These are phyloP conservation scores for Danionella cerebrum DNA, from an alignment of 2,113 vertebrate genomes.

Conservation along the genomic window DNA sequence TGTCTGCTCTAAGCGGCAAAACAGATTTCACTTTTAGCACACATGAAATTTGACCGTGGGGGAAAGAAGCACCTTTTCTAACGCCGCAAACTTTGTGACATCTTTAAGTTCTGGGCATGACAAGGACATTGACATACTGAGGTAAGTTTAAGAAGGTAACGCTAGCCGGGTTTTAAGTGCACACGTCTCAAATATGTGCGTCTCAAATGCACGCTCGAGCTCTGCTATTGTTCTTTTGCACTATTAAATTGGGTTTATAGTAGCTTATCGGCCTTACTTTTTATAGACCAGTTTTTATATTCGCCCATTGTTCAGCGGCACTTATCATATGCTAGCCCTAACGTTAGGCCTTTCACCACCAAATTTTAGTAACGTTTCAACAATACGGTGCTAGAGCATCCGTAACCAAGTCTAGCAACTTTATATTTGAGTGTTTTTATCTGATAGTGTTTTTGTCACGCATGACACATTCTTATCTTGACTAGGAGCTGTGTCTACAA, in stretches of 20 bases:
- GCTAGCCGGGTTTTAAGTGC: neutral
- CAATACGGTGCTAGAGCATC: too few species aligned
- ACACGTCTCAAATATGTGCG: neutral
- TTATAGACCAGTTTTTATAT: neutral
- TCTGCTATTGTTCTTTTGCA: neutral
- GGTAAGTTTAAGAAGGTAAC: neutral
- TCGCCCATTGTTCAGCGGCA: neutral
- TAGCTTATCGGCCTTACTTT: neutral
- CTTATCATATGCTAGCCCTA: neutral
- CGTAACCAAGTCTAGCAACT: too few species aligned
- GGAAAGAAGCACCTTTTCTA: neutral
- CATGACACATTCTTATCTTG: too few species aligned
- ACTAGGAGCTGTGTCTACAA: too few species aligned
- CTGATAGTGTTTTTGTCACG: too few species aligned
- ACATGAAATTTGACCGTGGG: slow-evolving; percentile 16
- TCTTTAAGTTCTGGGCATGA: slow-evolving; percentile 43
- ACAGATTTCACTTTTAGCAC: slow-evolving; percentile 47
- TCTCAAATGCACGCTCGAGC: neutral
- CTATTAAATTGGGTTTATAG: neutral
- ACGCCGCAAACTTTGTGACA: slow-evolving; percentile 24
- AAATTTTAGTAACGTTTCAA: neutral
- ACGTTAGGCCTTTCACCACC: slow-evolving; percentile 4
- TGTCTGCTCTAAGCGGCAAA: slow-evolving; percentile 60
- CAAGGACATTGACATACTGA: slow-evolving; percentile 59
- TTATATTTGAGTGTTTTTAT: too few species aligned